phyloP scores from a whole-genome alignment of 2,113 vertebrate species.

The Calidris pugnax region DNA sequence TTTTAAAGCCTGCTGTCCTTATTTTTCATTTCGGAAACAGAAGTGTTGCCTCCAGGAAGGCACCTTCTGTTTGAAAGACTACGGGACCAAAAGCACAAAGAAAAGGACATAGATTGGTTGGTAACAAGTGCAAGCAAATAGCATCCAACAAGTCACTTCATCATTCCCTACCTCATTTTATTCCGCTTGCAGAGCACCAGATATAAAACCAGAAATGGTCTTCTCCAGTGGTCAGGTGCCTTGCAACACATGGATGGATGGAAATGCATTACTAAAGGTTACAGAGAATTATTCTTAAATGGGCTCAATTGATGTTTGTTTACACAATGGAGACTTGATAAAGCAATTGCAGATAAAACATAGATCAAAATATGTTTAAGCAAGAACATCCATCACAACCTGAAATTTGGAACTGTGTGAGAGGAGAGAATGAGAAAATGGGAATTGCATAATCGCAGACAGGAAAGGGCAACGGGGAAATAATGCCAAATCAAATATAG shows the following conservation, averaged over 20 bases:
- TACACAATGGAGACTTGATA: not conserved
- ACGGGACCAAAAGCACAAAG: not conserved
- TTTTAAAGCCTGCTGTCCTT: constrained; percentile 28
- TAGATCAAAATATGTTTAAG: not conserved
- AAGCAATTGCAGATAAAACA: not conserved
- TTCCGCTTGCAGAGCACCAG: not conserved
- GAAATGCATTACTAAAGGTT: not conserved
- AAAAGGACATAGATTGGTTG: not conserved
- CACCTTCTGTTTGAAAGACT: constrained; percentile 21
- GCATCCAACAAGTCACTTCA: not conserved
- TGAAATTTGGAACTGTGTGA: not conserved
- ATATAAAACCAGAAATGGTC: not conserved
- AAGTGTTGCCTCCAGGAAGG: not conserved
- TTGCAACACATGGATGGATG: not conserved
- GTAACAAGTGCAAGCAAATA: not conserved
- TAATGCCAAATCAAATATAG: constrained; percentile 28
- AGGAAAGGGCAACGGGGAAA: constrained; percentile 14
- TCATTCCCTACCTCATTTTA: not conserved
- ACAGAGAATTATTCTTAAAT: not conserved
- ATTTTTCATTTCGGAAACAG: not conserved
- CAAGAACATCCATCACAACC: not conserved
- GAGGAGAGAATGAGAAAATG: not conserved
- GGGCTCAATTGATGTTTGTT: not conserved
- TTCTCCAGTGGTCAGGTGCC: not conserved
- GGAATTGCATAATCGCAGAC: not conserved